A percentile compares a stretch with the other conserved stretches of the same genome.
These are phyloP conservation scores for Amphipoea lucens DNA, from an alignment of 2,888 invertebrate genomes.

Conservation along the genomic window DNA sequence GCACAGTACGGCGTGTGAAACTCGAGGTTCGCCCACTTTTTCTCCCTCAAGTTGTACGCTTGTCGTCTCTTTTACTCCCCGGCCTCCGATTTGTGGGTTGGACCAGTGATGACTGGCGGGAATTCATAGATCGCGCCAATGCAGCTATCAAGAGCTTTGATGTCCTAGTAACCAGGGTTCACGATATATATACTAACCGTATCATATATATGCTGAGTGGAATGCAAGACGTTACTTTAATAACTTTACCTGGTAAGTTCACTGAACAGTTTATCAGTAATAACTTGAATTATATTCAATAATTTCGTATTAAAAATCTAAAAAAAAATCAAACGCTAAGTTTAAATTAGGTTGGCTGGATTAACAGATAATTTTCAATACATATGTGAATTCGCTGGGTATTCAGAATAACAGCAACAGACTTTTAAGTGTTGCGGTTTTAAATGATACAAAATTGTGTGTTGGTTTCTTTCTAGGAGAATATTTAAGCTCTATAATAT, in stretches of 20 bases:
- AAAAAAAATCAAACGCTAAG: background rate
- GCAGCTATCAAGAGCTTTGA: constrained; percentile 95
- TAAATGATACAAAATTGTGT: background rate
- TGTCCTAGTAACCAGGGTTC: constrained; percentile 93
- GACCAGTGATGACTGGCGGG: constrained; percentile 95
- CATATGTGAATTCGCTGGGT: background rate
- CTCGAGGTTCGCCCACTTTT: constrained; percentile 97
- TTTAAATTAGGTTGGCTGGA: background rate
- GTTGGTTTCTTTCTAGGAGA: background rate
- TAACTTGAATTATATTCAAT: background rate
- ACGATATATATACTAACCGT: constrained; percentile 97
- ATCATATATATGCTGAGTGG: constrained; percentile 96
- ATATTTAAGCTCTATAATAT: background rate
- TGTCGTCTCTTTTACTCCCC: constrained; percentile 95
- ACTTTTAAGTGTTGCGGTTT: background rate
- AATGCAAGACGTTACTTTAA: constrained; percentile 96
- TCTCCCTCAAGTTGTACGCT: constrained; percentile 95
- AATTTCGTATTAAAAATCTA: background rate
- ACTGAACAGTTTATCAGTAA: background rate
- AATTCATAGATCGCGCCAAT: constrained; percentile 94
- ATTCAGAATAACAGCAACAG: background rate
- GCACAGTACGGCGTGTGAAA: constrained; percentile 94
- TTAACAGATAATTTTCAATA: background rate
- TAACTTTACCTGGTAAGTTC: constrained; percentile 92
- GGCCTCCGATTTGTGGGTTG: constrained; percentile 95